These are phyloP conservation scores for Zoanthus sansibaricus DNA, from an alignment of 92 coral and sea anemone genomes.

Conservation along the genomic window DNA sequence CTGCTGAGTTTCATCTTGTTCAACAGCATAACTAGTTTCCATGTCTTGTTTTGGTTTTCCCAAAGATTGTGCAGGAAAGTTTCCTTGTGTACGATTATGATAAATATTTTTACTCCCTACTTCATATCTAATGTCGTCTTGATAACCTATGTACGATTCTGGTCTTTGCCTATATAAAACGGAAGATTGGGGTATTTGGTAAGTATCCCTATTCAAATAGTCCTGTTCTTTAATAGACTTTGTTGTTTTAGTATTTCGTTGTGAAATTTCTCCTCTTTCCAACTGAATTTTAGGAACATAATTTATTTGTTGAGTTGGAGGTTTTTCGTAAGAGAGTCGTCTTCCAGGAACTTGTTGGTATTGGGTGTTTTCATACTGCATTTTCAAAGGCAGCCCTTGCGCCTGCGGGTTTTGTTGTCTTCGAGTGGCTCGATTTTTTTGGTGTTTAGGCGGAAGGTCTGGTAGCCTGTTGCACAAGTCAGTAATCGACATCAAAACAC, in stretches of 20 bases:
- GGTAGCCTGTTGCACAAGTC: conserved; percentile 40
- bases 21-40: not conserved
- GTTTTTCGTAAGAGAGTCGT: not conserved
- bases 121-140: not conserved
- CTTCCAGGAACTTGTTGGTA: not conserved
- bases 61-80: not conserved
- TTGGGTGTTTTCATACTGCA: not conserved
- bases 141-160: not conserved
- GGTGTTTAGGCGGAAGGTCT: not conserved
- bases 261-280: not conserved
- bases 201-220: not conserved
- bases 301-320: not conserved
- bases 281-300: not conserved
- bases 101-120: not conserved
- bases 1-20: conserved; percentile 1
- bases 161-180: not conserved
- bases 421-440: not conserved
- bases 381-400: not conserved
- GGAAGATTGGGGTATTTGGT: not conserved
- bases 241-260: not conserved
- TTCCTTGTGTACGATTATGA: not conserved
- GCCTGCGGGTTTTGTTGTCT: not conserved
- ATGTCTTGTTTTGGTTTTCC: not conserved
- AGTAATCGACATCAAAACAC: conserved; percentile 25
- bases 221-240: not conserved